Conservation (phyloP, 2,888 invertebrate genomes). For the Biston stratarius region DNA sequence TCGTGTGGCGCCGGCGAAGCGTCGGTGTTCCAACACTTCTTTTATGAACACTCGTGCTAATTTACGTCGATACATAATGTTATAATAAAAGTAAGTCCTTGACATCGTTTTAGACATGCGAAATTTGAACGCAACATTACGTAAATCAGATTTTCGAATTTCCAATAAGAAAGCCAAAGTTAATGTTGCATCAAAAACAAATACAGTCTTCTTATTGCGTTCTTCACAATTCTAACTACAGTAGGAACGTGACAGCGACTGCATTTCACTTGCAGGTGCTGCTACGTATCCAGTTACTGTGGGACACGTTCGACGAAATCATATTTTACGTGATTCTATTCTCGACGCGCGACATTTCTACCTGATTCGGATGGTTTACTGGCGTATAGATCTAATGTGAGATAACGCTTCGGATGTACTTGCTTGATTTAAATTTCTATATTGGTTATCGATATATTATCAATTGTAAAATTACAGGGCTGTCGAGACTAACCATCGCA, state of each 20-base stretch:
- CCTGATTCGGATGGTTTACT: slow-evolving; percentile 34
- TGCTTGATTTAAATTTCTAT: not conserved
- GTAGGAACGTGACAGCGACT: slow-evolving; percentile 28
- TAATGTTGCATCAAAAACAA: slow-evolving; percentile 9
- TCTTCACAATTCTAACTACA: slow-evolving; percentile 20
- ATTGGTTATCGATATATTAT: not conserved
- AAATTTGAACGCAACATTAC: too few species aligned
- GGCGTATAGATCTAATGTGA: not conserved
- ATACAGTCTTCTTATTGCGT: slow-evolving; percentile 16
- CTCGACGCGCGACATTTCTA: slow-evolving; percentile 44
- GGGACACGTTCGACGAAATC: slow-evolving; percentile 77
- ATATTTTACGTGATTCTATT: slow-evolving; percentile 82
- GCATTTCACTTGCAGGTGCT: slow-evolving; percentile 61
- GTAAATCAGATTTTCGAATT: too few species aligned
- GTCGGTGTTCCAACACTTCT: too few species aligned
- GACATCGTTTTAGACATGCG: too few species aligned
- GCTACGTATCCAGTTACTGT: slow-evolving; percentile 48
- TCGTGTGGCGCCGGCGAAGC: too few species aligned
- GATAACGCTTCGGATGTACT: not conserved
- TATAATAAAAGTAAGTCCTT: too few species aligned
- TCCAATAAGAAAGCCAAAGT: too few species aligned
- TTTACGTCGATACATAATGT: too few species aligned
- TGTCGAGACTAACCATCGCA: too few species aligned
- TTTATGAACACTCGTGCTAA: too few species aligned
- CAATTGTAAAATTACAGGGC: too few species aligned